These are phyloP conservation scores for Hirtodrosophila duncani DNA, from an alignment of 2,888 invertebrate species.

Conservation along the genomic window DNA sequence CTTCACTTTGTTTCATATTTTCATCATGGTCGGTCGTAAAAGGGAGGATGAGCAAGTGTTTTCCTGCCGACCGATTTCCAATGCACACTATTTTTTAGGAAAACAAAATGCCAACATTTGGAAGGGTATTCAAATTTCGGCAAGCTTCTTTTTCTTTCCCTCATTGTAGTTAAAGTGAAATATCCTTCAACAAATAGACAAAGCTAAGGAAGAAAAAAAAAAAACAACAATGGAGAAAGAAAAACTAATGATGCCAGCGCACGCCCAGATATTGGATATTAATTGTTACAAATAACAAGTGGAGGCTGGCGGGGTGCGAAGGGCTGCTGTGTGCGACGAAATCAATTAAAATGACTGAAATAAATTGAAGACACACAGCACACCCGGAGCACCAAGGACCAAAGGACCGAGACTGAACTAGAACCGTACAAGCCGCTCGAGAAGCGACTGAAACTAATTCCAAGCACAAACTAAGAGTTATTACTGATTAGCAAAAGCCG, in stretches of 20 bases:
- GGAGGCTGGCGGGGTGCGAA: slow-evolving; percentile 26
- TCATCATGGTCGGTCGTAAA: no score
- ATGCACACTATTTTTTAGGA: no score
- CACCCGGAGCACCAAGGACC: neutral
- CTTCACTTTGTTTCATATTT: no score
- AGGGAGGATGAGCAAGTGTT: no score
- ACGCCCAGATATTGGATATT: slow-evolving; percentile 64
- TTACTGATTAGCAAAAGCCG: slow-evolving; percentile 59
- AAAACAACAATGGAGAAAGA: neutral
- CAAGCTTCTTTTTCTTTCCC: slow-evolving; percentile 1
- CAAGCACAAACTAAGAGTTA: slow-evolving; percentile 40
- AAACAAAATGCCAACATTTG: no score
- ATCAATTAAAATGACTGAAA: slow-evolving; percentile 69
- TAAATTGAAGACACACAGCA: slow-evolving; percentile 54
- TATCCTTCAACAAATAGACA: slow-evolving; percentile 39
- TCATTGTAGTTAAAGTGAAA: slow-evolving; percentile 44
- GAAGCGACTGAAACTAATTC: no score
- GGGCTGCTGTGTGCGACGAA: slow-evolving; percentile 25
- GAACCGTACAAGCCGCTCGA: no score
- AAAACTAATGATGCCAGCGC: slow-evolving; percentile 61
- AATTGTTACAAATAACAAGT: slow-evolving; percentile 69
- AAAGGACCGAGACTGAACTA: neutral
- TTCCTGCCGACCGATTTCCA: no score
- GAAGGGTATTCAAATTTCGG: no score
- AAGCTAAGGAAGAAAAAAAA: neutral